These are phyloP conservation scores for Entomyzon cyanotis DNA, from an alignment of 2,113 vertebrate species.

Conservation along the genomic window DNA sequence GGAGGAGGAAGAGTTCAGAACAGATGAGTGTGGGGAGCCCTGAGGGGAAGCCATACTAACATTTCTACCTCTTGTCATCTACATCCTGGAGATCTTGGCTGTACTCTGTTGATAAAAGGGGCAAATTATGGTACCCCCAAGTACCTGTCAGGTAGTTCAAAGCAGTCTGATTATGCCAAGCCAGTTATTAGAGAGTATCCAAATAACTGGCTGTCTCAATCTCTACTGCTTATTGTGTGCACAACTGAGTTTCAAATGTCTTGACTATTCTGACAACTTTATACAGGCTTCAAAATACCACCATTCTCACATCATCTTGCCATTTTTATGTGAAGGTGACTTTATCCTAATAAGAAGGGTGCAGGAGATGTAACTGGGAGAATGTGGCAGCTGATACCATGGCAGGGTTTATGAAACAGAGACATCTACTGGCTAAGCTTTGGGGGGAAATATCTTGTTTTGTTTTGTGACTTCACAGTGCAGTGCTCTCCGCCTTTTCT, in stretches of 20 bases:
- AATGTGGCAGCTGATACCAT: neutral
- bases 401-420: constrained; percentile 57
- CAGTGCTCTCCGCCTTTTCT: neutral
- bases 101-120: neutral
- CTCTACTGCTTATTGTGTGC: neutral
- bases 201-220: neutral
- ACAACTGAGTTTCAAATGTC: neutral
- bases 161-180: neutral
- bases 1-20: neutral
- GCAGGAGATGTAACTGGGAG: neutral
- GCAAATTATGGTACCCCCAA: neutral
- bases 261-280: neutral
- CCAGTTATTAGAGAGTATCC: neutral
- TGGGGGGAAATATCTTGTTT: neutral
- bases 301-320: neutral
- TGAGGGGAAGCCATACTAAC: neutral
- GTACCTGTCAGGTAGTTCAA: neutral
- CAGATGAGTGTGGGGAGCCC: neutral
- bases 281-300: neutral
- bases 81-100: neutral
- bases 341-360: neutral
- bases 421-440: constrained; percentile 67
- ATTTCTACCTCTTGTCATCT: neutral
- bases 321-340: neutral
- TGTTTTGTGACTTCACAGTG: neutral